Percentiles rank a stretch among this genome's conserved stretches.
phyloP scores from a whole-genome alignment of 1,140 invertebrate species.

The Anadara kagoshimensis region DNA sequence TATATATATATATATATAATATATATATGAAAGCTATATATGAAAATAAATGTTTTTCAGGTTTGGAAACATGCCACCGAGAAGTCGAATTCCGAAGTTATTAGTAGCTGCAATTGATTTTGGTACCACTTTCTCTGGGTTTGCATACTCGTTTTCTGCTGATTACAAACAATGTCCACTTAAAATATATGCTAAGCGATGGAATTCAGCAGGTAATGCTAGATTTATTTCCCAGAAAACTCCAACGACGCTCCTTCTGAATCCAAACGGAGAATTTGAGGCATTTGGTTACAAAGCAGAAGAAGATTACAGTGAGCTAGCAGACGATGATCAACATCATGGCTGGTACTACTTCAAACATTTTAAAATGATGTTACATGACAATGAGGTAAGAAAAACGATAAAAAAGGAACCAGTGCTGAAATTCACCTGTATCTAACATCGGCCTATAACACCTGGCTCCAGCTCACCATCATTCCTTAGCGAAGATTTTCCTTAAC shows the following conservation, averaged over 20 bases:
- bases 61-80: too few species aligned
- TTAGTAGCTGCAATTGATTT: slow-evolving; percentile 19
- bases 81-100: not conserved
- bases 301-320: slow-evolving; percentile 77
- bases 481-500: too few species aligned
- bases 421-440: too few species aligned
- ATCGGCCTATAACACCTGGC: too few species aligned
- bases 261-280: slow-evolving; percentile 76
- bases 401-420: too few species aligned
- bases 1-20: too few species aligned
- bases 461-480: too few species aligned
- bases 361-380: slow-evolving; percentile 79
- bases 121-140: slow-evolving; percentile 12
- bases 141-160: slow-evolving; percentile 7
- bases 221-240: slow-evolving; percentile 73
- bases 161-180: slow-evolving; percentile 11
- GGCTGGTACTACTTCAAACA: slow-evolving; percentile 79
- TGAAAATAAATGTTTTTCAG: too few species aligned
- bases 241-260: slow-evolving; percentile 76
- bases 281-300: slow-evolving; percentile 77
- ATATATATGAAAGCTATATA: too few species aligned
- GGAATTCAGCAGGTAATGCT: not conserved
- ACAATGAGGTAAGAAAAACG: slow-evolving; percentile 74
- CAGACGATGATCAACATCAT: slow-evolving; percentile 73
- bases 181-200: slow-evolving; percentile 11